phyloP scores from a whole-genome alignment of 92 coral and sea anemone genomes.

The Chrysogorgia sp. region DNA sequence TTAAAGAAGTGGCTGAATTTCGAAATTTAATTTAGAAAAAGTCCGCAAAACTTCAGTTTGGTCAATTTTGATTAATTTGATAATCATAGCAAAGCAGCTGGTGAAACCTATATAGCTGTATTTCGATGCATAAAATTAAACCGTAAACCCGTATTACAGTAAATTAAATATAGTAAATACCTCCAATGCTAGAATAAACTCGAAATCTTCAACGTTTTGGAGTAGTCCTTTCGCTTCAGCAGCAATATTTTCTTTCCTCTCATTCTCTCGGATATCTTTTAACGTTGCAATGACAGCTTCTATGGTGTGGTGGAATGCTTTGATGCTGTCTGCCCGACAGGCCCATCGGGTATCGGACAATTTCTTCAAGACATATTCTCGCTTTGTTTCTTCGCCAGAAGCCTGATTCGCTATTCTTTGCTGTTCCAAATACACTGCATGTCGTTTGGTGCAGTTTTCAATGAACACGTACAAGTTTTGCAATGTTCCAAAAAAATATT shows the following conservation, averaged over 20 bases:
- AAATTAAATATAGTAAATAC: neutral
- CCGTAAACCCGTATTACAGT: neutral
- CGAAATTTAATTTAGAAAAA: no score
- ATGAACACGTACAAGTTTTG: slow-evolving; percentile 28
- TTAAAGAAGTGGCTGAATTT: neutral
- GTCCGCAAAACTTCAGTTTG: no score
- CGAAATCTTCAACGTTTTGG: slow-evolving; percentile 21
- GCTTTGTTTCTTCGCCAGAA: slow-evolving; percentile 1
- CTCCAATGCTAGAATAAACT: slow-evolving; percentile 25
- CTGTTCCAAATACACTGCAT: neutral
- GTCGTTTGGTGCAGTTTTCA: neutral
- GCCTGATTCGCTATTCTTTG: neutral
- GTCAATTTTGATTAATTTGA: no score
- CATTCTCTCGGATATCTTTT: slow-evolving; percentile 9
- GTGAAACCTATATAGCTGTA: no score
- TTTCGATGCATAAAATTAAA: neutral
- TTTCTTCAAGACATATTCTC: neutral
- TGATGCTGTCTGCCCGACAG: slow-evolving; percentile 12
- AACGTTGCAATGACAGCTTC: slow-evolving; percentile 21
- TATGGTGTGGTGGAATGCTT: slow-evolving; percentile 19
- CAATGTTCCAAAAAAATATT: slow-evolving; percentile 14
- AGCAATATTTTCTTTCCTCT: slow-evolving; percentile 22
- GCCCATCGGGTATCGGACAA: slow-evolving; percentile 13
- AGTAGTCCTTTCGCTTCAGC: slow-evolving; percentile 42
- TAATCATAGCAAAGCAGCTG: no score